Percentiles rank a stretch among this genome's conserved stretches.
phyloP scores from a whole-genome alignment of 2,888 invertebrate genomes.

The Cetonia aurata region DNA sequence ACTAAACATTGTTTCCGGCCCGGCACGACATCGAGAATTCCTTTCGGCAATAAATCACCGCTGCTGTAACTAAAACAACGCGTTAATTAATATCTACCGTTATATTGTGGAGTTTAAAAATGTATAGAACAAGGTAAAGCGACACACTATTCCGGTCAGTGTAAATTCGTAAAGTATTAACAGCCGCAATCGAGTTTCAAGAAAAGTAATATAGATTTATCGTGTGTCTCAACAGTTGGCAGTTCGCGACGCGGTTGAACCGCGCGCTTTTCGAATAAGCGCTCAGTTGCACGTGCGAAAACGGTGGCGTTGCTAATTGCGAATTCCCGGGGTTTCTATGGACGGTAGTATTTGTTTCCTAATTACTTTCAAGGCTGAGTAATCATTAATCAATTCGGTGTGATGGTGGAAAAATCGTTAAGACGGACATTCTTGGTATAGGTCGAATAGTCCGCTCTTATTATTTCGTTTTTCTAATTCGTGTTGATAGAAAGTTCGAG shows the following conservation, averaged over 20 bases:
- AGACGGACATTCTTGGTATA: too few species aligned
- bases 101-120: conserved; percentile 15
- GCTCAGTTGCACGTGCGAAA: neutral
- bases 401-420: neutral
- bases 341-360: neutral
- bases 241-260: neutral
- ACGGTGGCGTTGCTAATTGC: neutral
- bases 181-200: neutral
- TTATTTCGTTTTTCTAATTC: too few species aligned
- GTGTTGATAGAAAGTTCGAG: too few species aligned
- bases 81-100: conserved; percentile 19
- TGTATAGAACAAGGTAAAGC: conserved; percentile 18
- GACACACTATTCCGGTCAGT: conserved; percentile 10
- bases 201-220: conserved; percentile 23
- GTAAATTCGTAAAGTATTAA: conserved; percentile 13
- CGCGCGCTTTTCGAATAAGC: neutral
- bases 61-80: neutral
- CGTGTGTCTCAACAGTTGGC: neutral
- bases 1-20: neutral
- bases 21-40: conserved; percentile 5
- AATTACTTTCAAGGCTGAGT: neutral
- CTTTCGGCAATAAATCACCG: conserved; percentile 9
- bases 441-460: too few species aligned
- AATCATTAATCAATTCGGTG: neutral
- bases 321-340: neutral